Conservation (phyloP, 2,888 invertebrate genomes). For the Nomada goodeniana region DNA sequence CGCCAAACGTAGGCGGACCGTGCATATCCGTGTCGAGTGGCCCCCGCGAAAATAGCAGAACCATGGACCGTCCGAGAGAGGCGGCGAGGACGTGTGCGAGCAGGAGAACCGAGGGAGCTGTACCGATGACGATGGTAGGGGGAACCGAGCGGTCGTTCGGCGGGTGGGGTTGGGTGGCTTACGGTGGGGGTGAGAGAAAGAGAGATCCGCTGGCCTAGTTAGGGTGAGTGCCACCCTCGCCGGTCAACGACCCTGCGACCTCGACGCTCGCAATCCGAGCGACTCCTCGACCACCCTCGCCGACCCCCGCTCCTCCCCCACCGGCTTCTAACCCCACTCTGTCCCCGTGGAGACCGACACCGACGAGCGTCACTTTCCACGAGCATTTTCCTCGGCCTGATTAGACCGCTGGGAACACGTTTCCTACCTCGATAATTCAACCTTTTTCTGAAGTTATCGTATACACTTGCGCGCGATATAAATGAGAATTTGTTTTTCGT, state of each 20-base stretch:
- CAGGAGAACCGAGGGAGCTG: constrained; percentile 28
- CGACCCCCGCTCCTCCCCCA: constrained; percentile 71
- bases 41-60: constrained; percentile 79
- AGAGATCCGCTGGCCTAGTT: constrained; percentile 81
- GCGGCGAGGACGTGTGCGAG: constrained; percentile 8
- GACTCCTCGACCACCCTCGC: constrained; percentile 64
- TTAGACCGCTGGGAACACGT: constrained; percentile 67
- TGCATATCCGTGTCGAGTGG: constrained; percentile 77
- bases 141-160: constrained; percentile 10
- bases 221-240: constrained; percentile 81
- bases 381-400: constrained; percentile 77
- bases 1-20: constrained; percentile 68
- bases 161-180: constrained; percentile 52
- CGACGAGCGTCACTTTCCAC: constrained; percentile 65
- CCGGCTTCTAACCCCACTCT: constrained; percentile 72
- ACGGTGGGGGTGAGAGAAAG: constrained; percentile 62
- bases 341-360: constrained; percentile 79
- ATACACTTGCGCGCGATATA: neutral
- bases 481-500: neutral
- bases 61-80: constrained; percentile 69
- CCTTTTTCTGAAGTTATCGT: constrained; percentile 33
- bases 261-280: constrained; percentile 77
- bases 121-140: constrained; percentile 12
- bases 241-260: constrained; percentile 83
- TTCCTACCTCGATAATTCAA: constrained; percentile 57